Evolutionary conservation across 2,113 vertebrate genomes (phyloP).

Genomic region (Scophthalmus maximus): DNA sequence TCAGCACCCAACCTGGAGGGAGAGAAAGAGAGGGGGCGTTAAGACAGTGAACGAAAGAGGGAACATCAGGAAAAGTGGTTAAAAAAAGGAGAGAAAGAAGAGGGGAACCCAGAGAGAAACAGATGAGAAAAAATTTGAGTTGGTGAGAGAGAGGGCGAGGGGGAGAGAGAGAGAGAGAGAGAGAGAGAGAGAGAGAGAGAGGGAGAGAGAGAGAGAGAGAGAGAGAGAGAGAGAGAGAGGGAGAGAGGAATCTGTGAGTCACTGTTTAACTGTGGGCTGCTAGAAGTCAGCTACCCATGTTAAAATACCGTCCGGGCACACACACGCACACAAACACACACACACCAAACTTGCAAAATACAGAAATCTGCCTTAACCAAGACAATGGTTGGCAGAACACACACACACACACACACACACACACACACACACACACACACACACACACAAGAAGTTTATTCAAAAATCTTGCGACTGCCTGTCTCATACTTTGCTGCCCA

Average conservation of each 20-base stretch:
- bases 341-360: conserved; percentile 39
- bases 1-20: conserved; percentile 65
- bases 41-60: conserved; percentile 30
- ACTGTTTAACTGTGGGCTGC: conserved; percentile 83
- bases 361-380: conserved; percentile 19
- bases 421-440: neutral
- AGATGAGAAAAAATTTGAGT: conserved; percentile 42
- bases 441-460: conserved; percentile 42
- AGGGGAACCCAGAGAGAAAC: conserved; percentile 13
- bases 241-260: conserved; percentile 85
- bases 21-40: conserved; percentile 25
- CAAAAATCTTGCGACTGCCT: conserved; percentile 35
- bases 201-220: conserved; percentile 48
- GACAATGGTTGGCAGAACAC: conserved; percentile 44
- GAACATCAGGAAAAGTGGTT: conserved; percentile 23
- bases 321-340: conserved; percentile 20
- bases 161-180: conserved; percentile 36
- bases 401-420: conserved; percentile 16
- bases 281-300: conserved; percentile 78
- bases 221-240: conserved; percentile 29
- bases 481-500: conserved; percentile 54
- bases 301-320: conserved; percentile 73
- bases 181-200: conserved; percentile 45
- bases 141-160: conserved; percentile 41
- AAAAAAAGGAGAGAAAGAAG: conserved; percentile 27